Percentiles rank a stretch among this genome's conserved stretches.
Conservation (phyloP, 1,140 invertebrate species). For the Habropoda laboriosa region DNA sequence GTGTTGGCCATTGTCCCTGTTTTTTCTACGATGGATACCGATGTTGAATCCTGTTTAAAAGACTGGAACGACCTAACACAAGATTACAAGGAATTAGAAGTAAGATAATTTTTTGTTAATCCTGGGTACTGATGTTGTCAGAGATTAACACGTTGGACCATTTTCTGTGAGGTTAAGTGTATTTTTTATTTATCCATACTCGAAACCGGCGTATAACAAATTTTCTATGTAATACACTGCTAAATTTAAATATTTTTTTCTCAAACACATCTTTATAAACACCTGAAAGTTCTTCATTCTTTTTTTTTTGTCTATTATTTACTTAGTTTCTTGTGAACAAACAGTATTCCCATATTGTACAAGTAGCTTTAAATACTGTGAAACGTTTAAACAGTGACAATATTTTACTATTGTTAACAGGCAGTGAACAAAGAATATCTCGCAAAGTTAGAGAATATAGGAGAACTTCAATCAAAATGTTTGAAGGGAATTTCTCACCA, state of each 20-base stretch:
- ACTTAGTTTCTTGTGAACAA: not conserved
- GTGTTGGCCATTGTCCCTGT: not conserved
- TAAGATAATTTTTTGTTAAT: constrained; percentile 73
- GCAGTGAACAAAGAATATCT: constrained; percentile 91
- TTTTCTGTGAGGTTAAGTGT: constrained; percentile 37
- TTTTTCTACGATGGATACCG: constrained; percentile 79
- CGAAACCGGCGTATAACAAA: constrained; percentile 1
- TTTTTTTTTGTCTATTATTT: constrained; percentile 3
- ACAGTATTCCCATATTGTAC: not conserved
- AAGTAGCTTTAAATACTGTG: not conserved
- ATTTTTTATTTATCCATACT: constrained; percentile 17
- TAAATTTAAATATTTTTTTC: not conserved
- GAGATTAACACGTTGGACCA: not conserved
- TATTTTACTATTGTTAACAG: constrained; percentile 77
- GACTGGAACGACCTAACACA: constrained; percentile 90
- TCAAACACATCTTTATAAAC: not conserved
- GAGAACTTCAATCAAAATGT: constrained; percentile 93
- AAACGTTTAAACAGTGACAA: not conserved
- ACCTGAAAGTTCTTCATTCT: not conserved
- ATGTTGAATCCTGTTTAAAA: constrained; percentile 85
- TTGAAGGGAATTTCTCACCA: constrained; percentile 94
- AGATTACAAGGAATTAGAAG: constrained; percentile 90
- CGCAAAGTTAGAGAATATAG: constrained; percentile 91
- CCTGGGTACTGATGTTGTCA: constrained; percentile 2
- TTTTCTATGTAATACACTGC: not conserved